Base-by-base conservation (phyloP, 2,797 vertebrate species). In the Peromyscus nudipes region DNA sequence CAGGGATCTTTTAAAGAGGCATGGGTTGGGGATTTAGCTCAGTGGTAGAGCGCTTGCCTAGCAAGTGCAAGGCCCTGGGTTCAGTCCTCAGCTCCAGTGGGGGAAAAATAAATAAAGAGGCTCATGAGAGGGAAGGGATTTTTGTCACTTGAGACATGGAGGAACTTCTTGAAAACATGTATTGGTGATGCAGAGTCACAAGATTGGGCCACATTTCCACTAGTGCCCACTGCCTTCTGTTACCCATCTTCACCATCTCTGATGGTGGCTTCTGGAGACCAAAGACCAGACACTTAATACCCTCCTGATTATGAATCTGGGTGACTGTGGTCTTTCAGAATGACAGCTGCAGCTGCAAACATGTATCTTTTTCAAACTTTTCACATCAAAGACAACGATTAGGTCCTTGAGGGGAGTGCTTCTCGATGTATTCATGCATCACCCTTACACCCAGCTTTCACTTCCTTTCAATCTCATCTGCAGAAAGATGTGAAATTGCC, bases 401-500 rank as follows among this genome's bases (percentile, higher is more conserved):
- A 92, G 62, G 21, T 89, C 88, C 65, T 60, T 57, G 29, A 87
- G n/a, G 64, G 4, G 40, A 2, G 0, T 34, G n/a, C 37, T 67
- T 95, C 80, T 86, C 75, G 55, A 91, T 55, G 76, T 76, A 89
- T 71, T 91, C 57, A 31, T 43, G 76, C 16, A 52, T n/a, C 49
- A 73, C 52, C 37, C 87, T 95, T 81, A 92, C 76, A 92, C n/a
- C 67, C 40, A 82, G 4, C 7, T n/a, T 29, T 76, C 52, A 82
- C 89, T 92, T 93, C 65, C 9, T 40, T 93, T 93, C 40, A 88
- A 90, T 75, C 73, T 93, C 40, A 80, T 57, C 46, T 52, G 81
- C 62, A 89, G 85, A 96, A 75, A n/a, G 81, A 19, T 81, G 94
- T 46, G 49, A 96, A 88, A 67, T 85, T 85, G 91, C n/a, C n/a